Percentiles rank a stretch among this genome's conserved stretches.
Conservation (phyloP, 2,113 vertebrate genomes). For the Oplegnathus fasciatus region DNA sequence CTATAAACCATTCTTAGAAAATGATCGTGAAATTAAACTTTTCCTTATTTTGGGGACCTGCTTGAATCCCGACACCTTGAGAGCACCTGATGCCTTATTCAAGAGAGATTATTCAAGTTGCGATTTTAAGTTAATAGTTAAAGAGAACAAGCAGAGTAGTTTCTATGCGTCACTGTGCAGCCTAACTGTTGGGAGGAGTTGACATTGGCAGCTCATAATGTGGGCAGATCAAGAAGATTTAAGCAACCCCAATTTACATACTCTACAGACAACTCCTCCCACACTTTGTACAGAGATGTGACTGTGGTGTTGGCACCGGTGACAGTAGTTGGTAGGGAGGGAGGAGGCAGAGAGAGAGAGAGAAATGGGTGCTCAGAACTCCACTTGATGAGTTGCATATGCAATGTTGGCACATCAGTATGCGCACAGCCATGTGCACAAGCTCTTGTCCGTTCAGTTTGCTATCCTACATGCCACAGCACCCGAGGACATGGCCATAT, state of each 20-base stretch:
- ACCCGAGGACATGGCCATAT: slow-evolving; percentile 85
- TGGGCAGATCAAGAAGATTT: slow-evolving; percentile 3
- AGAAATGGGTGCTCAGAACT: slow-evolving; percentile 38
- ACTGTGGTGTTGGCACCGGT: slow-evolving; percentile 28
- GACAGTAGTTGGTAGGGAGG: slow-evolving; percentile 77
- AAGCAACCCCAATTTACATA: slow-evolving; percentile 12
- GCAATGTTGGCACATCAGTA: slow-evolving; percentile 66
- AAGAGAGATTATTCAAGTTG: not conserved
- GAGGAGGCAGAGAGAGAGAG: slow-evolving; percentile 68
- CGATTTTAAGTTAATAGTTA: not conserved
- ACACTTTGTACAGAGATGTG: slow-evolving; percentile 61
- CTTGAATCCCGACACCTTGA: not conserved
- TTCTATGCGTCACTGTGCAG: not conserved
- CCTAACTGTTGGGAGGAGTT: not conserved
- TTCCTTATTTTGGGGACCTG: not conserved
- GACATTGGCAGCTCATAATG: not conserved
- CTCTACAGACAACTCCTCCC: slow-evolving; percentile 39
- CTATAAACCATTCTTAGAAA: not conserved
- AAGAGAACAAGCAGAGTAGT: not conserved
- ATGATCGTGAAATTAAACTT: not conserved
- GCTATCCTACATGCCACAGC: slow-evolving; percentile 66
- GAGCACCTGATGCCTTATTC: not conserved
- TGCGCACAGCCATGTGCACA: slow-evolving; percentile 61
- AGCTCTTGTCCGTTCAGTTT: slow-evolving; percentile 68
- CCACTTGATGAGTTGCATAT: slow-evolving; percentile 74